These are phyloP conservation scores for Poliocrania exsul DNA, from an alignment of 2,797 vertebrate genomes.

Conservation along the genomic window DNA sequence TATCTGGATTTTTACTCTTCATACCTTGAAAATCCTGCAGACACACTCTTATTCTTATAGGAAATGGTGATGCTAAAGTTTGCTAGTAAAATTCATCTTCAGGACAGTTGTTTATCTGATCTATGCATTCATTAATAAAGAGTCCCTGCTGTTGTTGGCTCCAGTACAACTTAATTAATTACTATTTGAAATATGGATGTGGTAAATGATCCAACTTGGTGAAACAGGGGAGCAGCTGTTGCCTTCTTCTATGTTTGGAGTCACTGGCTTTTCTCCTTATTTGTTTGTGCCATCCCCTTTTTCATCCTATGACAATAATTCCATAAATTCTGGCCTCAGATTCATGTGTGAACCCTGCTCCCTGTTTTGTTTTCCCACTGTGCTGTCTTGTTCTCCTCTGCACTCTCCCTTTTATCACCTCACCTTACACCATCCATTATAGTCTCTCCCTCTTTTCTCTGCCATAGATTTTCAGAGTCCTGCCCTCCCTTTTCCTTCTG, in stretches of 20 bases:
- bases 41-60: background rate
- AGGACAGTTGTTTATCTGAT: slow-evolving; percentile 46
- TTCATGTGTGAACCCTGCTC: slow-evolving; percentile 10
- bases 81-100: slow-evolving; percentile 1
- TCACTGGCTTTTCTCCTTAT: slow-evolving; percentile 20
- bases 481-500: background rate
- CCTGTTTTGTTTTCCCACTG: slow-evolving; percentile 6
- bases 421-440: background rate
- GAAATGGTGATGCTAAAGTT: background rate
- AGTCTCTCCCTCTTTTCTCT: background rate
- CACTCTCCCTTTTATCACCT: background rate
- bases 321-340: background rate
- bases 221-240: slow-evolving; percentile 63
- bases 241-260: slow-evolving; percentile 32
- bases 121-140: slow-evolving; percentile 56
- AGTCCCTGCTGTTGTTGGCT: slow-evolving; percentile 57
- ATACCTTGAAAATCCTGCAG: background rate
- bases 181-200: slow-evolving; percentile 58
- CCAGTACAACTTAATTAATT: slow-evolving; percentile 53
- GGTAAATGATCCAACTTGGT: slow-evolving; percentile 55
- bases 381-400: slow-evolving; percentile 1
- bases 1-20: background rate
- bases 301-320: slow-evolving; percentile 20
- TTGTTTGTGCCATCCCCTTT: background rate
- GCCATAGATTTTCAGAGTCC: background rate